phyloP scores from a whole-genome alignment of 2,888 invertebrate species.

The Trachelus iudaicus region DNA sequence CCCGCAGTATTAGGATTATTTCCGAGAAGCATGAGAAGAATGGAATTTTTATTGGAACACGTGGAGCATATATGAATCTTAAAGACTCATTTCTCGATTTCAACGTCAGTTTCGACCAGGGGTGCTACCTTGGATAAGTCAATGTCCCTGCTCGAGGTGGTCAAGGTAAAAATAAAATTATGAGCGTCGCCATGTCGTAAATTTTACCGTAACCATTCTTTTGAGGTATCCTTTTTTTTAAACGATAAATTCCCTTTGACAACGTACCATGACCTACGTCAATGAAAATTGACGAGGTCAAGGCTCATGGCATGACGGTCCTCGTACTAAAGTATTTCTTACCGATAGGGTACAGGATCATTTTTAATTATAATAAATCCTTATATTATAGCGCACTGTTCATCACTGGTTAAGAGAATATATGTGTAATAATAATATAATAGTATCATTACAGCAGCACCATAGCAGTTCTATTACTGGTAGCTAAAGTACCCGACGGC shows the following conservation, averaged over 20 bases:
- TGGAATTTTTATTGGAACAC: not conserved
- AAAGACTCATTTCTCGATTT: not conserved
- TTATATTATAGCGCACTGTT: not conserved
- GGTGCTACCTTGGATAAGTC: not conserved
- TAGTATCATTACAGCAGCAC: not conserved
- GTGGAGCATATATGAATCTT: not conserved
- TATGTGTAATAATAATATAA: not conserved
- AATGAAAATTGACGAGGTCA: conserved; percentile 17
- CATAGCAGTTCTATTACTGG: not conserved
- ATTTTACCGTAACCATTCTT: conserved; percentile 30
- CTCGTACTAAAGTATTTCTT: not conserved
- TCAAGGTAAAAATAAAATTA: conserved; percentile 32
- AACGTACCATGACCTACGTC: conserved; percentile 20
- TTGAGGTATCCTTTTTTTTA: conserved; percentile 21
- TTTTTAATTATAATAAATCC: not conserved
- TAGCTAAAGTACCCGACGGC: not conserved
- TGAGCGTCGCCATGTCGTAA: conserved; percentile 42
- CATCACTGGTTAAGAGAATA: not conserved
- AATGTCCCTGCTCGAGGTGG: conserved; percentile 16
- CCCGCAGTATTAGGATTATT: not conserved
- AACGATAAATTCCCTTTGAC: conserved; percentile 8
- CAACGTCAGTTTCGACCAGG: not conserved
- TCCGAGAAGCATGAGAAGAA: not conserved
- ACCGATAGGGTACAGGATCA: not conserved
- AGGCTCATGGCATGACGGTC: not conserved